Conservation (phyloP, 1,140 invertebrate genomes). For the Magallana angulata region DNA sequence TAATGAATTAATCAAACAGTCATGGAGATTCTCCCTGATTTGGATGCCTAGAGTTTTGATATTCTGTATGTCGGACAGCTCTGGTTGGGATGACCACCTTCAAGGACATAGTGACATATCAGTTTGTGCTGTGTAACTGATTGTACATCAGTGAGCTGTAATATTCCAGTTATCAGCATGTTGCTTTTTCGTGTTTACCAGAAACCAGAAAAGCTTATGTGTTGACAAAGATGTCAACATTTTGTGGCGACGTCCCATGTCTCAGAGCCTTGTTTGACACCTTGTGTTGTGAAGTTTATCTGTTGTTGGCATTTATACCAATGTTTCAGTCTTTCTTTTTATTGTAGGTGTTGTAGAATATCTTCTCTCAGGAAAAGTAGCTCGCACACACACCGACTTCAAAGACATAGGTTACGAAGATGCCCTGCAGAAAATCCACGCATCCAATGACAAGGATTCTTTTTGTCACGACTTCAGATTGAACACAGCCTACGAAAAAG, state of each 20-base stretch:
- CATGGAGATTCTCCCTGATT: too few species aligned
- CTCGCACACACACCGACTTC: constrained; percentile 95
- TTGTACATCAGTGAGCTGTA: not conserved
- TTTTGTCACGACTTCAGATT: constrained; percentile 95
- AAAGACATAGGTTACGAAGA: constrained; percentile 97
- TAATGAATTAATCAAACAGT: too few species aligned
- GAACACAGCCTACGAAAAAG: constrained; percentile 94
- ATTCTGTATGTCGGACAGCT: not conserved
- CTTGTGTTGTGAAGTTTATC: not conserved
- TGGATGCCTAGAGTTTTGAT: too few species aligned
- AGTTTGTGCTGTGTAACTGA: not conserved
- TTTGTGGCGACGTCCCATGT: constrained; percentile 10
- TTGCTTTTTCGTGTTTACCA: not conserved
- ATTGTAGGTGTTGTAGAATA: constrained; percentile 95
- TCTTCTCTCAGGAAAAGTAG: constrained; percentile 92
- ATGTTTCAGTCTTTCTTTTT: constrained; percentile 1
- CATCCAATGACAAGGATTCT: constrained; percentile 72
- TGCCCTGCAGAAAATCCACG: constrained; percentile 91
- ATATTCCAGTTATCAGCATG: not conserved
- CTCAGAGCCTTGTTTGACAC: constrained; percentile 1
- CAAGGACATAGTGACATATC: not conserved
- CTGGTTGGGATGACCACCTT: constrained; percentile 6
- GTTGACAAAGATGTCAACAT: constrained; percentile 31
- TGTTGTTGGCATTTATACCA: constrained; percentile 10
- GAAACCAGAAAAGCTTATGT: constrained; percentile 1